Percentiles rank a stretch among this genome's conserved stretches.
Evolutionary conservation across 2,888 invertebrate species (phyloP).

Genomic region (Clitarchus hookeri): DNA sequence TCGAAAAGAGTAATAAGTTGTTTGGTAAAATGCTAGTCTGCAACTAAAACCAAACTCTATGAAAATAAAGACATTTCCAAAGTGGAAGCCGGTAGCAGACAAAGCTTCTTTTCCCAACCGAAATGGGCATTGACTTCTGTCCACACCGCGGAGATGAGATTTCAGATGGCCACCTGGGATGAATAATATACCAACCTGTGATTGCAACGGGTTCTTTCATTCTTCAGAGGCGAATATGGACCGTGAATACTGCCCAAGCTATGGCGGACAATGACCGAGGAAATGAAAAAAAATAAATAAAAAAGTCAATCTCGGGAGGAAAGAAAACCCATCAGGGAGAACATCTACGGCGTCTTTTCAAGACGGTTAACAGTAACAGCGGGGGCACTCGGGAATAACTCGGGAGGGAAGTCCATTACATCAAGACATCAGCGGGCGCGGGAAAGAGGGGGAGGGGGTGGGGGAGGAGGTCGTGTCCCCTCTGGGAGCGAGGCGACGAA

Average conservation of each 20-base stretch:
- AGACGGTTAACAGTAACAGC: constrained; percentile 2
- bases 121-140: neutral
- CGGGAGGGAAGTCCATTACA: neutral
- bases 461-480: too few relatives aligned
- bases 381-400: constrained; percentile 2
- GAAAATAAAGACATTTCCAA: constrained; percentile 1
- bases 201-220: neutral
- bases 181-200: neutral
- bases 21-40: too few relatives aligned
- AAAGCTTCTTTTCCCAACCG: neutral
- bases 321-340: constrained; percentile 8
- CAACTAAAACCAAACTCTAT: neutral
- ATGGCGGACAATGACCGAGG: constrained; percentile 4
- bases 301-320: neutral
- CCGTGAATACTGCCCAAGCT: neutral
- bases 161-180: neutral
- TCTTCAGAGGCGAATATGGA: neutral
- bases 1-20: too few relatives aligned
- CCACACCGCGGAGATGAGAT: neutral
- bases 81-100: neutral
- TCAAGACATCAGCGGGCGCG: neutral
- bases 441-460: neutral
- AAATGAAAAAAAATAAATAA: too few relatives aligned
- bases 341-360: neutral
- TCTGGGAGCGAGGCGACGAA: neutral